Conservation (phyloP, 2,797 vertebrate species). For the Cynodonichthys magdalenae region DNA sequence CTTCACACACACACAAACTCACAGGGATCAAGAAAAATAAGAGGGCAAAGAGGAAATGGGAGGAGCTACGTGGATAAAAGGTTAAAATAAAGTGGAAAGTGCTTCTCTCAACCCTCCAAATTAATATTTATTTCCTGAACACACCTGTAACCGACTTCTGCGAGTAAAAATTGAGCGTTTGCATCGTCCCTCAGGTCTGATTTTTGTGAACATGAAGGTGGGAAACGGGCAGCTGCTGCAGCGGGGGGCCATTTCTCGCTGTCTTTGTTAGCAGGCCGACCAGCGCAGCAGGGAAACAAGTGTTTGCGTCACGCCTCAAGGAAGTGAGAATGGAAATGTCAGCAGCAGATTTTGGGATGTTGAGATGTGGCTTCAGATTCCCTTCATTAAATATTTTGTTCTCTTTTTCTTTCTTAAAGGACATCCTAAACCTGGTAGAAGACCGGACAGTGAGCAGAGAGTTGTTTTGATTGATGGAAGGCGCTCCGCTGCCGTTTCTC, state of each 20-base stretch:
- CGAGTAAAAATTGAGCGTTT: constrained; percentile 23
- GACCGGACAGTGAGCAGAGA: constrained; percentile 14
- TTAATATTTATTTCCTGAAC: neutral
- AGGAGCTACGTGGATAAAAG: constrained; percentile 77
- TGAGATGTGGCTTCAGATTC: constrained; percentile 22
- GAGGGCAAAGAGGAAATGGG: constrained; percentile 79
- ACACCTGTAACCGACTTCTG: constrained; percentile 12
- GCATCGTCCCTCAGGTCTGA: constrained; percentile 25
- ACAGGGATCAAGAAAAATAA: constrained; percentile 43
- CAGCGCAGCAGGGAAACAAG: constrained; percentile 73
- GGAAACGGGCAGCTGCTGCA: constrained; percentile 80
- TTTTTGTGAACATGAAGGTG: constrained; percentile 64
- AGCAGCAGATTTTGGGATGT: constrained; percentile 44
- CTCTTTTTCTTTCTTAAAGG: constrained; percentile 37
- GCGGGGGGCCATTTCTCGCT: constrained; percentile 44
- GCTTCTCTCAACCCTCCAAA: neutral
- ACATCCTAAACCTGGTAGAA: constrained; percentile 27
- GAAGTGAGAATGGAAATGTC: constrained; percentile 69
- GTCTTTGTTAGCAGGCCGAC: constrained; percentile 61
- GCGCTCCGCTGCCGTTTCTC: constrained; percentile 37
- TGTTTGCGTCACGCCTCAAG: constrained; percentile 53
- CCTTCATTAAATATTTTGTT: constrained; percentile 15
- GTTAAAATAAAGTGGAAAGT: constrained; percentile 47
- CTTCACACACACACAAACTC: constrained; percentile 15
- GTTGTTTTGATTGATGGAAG: constrained; percentile 13